Conservation (phyloP, 2,113 vertebrate genomes). For the Vombatus ursinus region DNA sequence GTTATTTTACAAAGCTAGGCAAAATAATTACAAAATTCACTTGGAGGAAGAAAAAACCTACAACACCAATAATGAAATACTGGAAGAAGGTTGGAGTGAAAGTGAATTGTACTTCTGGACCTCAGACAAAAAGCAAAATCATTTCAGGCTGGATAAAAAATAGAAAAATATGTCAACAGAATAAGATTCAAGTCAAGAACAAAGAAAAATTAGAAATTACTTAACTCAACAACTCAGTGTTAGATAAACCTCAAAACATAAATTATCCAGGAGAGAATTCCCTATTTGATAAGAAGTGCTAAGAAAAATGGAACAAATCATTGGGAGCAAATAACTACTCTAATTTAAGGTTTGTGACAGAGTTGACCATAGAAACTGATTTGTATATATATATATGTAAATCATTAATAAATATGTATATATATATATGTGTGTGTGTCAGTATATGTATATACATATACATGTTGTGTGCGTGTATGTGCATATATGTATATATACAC, state of each 20-base stretch:
- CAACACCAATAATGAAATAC: neutral
- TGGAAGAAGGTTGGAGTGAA: neutral
- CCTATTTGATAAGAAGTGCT: neutral
- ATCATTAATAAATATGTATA: too few species aligned
- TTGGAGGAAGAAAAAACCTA: neutral
- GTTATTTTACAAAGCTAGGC: neutral
- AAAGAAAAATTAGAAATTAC: neutral
- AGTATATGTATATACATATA: too few species aligned
- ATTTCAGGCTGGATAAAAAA: neutral
- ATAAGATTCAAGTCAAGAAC: neutral
- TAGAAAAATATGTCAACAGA: neutral
- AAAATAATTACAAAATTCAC: neutral
- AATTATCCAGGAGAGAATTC: neutral
- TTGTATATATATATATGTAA: too few species aligned
- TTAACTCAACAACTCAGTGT: neutral
- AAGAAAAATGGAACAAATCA: neutral
- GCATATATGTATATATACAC: neutral
- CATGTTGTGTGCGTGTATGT: neutral
- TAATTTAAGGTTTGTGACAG: neutral
- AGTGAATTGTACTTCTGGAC: neutral
- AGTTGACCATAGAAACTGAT: neutral
- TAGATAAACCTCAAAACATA: neutral
- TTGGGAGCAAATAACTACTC: neutral
- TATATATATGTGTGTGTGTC: too few species aligned
- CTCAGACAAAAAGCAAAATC: neutral